Percentiles rank a stretch among this genome's conserved stretches.
Evolutionary conservation across 1,140 invertebrate species (phyloP).

Genomic region (Delia radicum): DNA sequence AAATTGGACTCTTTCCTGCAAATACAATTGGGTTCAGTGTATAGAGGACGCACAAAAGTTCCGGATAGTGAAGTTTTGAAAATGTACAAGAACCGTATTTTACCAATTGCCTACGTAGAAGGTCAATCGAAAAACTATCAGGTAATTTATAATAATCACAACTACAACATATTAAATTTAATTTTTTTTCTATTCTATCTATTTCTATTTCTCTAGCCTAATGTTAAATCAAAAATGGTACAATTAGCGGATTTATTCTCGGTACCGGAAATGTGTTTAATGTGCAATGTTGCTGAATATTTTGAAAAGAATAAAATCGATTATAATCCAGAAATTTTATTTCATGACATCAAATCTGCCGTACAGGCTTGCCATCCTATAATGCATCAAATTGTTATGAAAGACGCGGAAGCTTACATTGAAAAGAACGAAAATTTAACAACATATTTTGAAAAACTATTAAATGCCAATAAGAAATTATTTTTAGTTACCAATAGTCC

Average conservation of each 20-base stretch:
- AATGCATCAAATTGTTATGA: conserved; percentile 84
- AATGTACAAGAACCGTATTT: conserved; percentile 83
- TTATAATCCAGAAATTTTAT: conserved; percentile 94
- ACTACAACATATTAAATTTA: too few relatives aligned
- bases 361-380: conserved; percentile 86
- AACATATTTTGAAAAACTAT: conserved; percentile 75
- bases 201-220: conserved; percentile 60
- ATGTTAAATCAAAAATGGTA: conserved; percentile 80
- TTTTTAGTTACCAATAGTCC: conserved; percentile 97
- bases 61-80: conserved; percentile 81
- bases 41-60: conserved; percentile 79
- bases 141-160: conserved; percentile 28
- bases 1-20: conserved; percentile 96
- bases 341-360: conserved; percentile 90
- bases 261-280: conserved; percentile 90
- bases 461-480: conserved; percentile 78
- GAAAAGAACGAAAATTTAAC: conserved; percentile 74
- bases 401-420: conserved; percentile 79
- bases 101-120: conserved; percentile 81
- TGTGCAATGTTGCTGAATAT: conserved; percentile 92
- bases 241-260: conserved; percentile 97
- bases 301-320: conserved; percentile 87
- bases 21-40: conserved; percentile 95
- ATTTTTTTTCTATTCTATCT: too few relatives aligned
- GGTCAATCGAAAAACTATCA: conserved; percentile 60